phyloP scores from a whole-genome alignment of 2,888 invertebrate genomes.

The Torymus tubicola region DNA sequence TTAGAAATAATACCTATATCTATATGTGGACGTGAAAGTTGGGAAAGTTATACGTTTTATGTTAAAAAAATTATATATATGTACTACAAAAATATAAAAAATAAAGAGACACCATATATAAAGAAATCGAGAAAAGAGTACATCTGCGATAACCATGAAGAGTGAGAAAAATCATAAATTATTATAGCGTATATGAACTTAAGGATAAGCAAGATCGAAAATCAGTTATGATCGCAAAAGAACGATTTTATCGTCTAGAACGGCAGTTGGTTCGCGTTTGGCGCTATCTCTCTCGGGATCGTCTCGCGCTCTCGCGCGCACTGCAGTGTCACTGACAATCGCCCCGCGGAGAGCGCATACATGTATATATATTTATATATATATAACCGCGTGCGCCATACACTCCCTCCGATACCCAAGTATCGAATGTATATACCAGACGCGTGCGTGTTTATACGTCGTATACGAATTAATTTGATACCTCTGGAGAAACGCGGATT shows the following conservation, averaged over 20 bases:
- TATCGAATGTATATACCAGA: conserved; percentile 23
- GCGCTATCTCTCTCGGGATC: conserved; percentile 12
- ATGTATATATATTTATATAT: neutral
- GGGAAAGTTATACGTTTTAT: no score
- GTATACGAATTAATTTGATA: conserved; percentile 52
- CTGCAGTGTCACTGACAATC: conserved; percentile 1
- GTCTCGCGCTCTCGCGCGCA: neutral
- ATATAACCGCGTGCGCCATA: neutral
- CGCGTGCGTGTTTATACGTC: conserved; percentile 35
- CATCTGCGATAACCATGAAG: conserved; percentile 2
- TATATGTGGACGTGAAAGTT: no score
- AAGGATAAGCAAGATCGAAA: neutral
- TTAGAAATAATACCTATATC: no score
- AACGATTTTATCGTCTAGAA: conserved; percentile 30
- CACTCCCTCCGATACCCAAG: neutral
- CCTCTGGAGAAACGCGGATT: conserved; percentile 29
- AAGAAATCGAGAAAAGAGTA: neutral
- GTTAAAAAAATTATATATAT: no score
- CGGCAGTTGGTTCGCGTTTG: neutral
- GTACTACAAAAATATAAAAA: no score
- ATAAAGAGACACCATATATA: no score
- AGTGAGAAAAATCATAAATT: neutral
- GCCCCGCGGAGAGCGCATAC: neutral
- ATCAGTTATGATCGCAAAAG: conserved; percentile 25
- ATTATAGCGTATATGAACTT: neutral